phyloP scores from a whole-genome alignment of 2,888 invertebrate species.

The Pseudolycoriella hygida region DNA sequence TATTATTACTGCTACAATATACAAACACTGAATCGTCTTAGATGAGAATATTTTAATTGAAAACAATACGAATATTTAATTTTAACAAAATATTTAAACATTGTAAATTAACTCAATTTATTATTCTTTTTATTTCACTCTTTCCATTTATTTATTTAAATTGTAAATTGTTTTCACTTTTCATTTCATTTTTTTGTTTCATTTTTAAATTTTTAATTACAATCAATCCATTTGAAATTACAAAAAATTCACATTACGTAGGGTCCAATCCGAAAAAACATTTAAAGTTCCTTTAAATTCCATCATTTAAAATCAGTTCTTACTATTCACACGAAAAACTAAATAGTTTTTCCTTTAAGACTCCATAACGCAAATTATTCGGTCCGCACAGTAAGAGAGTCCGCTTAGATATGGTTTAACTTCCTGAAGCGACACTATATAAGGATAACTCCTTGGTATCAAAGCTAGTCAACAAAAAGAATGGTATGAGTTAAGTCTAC shows the following conservation, averaged over 20 bases:
- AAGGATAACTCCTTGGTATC: slow-evolving; percentile 12
- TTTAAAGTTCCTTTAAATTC: too few relatives aligned
- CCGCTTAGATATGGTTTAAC: slow-evolving; percentile 12
- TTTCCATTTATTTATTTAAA: too few relatives aligned
- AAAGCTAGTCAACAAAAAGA: slow-evolving; percentile 1
- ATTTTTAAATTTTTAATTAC: too few relatives aligned
- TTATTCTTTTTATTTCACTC: too few relatives aligned
- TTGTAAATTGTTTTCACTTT: too few relatives aligned
- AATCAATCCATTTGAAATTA: too few relatives aligned
- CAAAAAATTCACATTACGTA: too few relatives aligned
- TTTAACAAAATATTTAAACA: slow-evolving; percentile 1
- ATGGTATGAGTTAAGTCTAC: slow-evolving; percentile 9
- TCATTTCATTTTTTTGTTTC: too few relatives aligned
- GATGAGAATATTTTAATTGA: neutral
- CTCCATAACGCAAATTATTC: neutral
- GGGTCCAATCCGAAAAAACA: too few relatives aligned
- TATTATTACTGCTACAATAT: neutral
- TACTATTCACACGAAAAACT: too few relatives aligned
- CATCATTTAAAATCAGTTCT: too few relatives aligned
- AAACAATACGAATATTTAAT: neutral
- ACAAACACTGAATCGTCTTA: neutral
- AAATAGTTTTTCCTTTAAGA: too few relatives aligned
- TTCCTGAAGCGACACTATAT: slow-evolving; percentile 13
- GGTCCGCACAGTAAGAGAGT: slow-evolving; percentile 10
- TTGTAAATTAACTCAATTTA: neutral